These are phyloP conservation scores for Chaetura pelagica DNA, from an alignment of 2,113 vertebrate species.

Conservation along the genomic window DNA sequence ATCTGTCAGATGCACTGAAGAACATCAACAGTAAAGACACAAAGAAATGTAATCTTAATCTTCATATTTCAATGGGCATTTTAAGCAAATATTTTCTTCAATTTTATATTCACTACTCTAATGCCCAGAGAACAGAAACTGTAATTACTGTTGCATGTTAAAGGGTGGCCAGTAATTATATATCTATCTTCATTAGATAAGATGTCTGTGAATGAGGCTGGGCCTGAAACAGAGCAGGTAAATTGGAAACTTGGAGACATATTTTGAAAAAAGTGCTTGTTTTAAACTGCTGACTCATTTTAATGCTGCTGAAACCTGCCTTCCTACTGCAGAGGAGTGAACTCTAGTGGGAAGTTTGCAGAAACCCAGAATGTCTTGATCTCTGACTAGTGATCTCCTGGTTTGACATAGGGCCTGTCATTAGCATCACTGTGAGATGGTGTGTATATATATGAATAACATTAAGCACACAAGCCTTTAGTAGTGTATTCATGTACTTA, in stretches of 20 bases:
- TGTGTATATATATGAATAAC: accelerated
- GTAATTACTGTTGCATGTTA: constrained; percentile 39
- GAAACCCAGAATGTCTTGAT: background rate
- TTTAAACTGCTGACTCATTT: background rate
- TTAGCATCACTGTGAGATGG: accelerated
- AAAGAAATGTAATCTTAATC: background rate
- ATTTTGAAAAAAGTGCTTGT: background rate
- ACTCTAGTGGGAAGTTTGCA: background rate
- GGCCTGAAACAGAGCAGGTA: background rate
- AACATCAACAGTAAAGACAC: background rate
- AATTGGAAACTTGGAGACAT: background rate
- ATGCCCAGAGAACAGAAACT: constrained; percentile 21
- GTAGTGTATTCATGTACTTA: accelerated
- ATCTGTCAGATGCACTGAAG: constrained; percentile 16
- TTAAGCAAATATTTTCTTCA: background rate
- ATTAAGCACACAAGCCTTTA: background rate
- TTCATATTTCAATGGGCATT: background rate
- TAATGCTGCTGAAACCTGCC: background rate
- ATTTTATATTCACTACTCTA: background rate
- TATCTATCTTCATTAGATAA: constrained; percentile 19
- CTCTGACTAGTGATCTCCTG: background rate
- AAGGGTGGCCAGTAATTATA: constrained; percentile 48
- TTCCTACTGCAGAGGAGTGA: background rate
- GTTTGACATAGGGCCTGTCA: background rate
- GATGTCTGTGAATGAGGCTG: background rate